These are phyloP conservation scores for Rhodinocichla rosea DNA, from an alignment of 2,113 vertebrate species.

Conservation along the genomic window DNA sequence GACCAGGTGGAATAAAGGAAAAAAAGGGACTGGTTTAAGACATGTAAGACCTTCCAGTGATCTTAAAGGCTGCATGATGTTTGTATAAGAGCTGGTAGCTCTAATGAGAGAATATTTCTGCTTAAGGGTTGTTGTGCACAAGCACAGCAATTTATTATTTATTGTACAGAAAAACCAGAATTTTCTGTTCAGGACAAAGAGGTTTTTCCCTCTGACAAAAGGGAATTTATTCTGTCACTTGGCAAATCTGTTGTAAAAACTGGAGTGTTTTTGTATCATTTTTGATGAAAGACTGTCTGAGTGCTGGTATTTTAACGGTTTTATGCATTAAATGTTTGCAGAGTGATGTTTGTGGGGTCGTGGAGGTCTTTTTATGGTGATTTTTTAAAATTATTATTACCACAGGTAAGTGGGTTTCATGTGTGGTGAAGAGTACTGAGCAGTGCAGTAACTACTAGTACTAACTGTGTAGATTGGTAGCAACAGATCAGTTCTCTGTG, in stretches of 20 bases:
- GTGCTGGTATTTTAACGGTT: not conserved
- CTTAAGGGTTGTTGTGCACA: not conserved
- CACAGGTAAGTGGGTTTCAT: not conserved
- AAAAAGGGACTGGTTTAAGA: not conserved
- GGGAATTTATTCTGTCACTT: not conserved
- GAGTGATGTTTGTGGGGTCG: not conserved
- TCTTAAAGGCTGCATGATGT: not conserved
- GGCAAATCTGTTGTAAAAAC: not conserved
- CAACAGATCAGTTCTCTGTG: not conserved
- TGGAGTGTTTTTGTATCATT: not conserved
- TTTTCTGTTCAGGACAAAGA: not conserved
- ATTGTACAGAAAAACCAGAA: not conserved
- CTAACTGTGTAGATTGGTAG: not conserved
- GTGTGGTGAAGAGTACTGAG: not conserved
- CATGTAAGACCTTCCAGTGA: not conserved
- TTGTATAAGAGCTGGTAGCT: not conserved
- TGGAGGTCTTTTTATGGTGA: not conserved
- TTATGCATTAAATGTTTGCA: not conserved
- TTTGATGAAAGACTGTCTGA: not conserved
- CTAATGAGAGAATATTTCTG: not conserved
- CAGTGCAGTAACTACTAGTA: not conserved
- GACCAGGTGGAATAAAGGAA: not conserved
- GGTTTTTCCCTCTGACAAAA: not conserved
- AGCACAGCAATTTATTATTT: not conserved
- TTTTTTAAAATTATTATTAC: not conserved